A percentile compares a stretch with the other conserved stretches of the same genome.
Conservation (phyloP, 2,797 vertebrate genomes). For the Gymnopithys bicolor region DNA sequence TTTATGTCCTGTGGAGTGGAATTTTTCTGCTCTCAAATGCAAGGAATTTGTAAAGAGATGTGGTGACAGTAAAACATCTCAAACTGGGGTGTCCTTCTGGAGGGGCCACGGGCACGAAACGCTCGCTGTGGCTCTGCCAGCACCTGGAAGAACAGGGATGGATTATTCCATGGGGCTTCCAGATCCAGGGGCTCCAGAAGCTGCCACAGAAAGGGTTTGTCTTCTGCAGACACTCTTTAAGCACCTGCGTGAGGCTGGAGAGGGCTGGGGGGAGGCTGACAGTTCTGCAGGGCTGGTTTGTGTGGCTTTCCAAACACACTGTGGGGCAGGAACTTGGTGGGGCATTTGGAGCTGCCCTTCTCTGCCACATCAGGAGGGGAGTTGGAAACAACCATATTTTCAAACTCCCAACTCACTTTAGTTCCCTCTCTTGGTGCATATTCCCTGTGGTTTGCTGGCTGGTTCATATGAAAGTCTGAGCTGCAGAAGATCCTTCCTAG, state of each 20-base stretch:
- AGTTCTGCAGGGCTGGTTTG: not conserved
- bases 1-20: slow-evolving; percentile 37
- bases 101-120: not conserved
- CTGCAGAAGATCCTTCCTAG: not conserved
- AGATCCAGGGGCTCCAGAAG: not conserved
- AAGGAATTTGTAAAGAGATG: not conserved
- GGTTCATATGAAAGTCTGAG: not conserved
- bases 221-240: not conserved
- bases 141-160: not conserved
- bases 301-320: not conserved
- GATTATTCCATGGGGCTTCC: not conserved
- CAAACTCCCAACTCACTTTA: not conserved
- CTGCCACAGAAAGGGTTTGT: not conserved
- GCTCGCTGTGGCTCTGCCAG: not conserved
- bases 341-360: not conserved
- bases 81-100: not conserved
- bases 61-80: not conserved
- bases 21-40: not conserved
- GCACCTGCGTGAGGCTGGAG: not conserved
- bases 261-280: not conserved
- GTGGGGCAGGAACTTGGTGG: not conserved
- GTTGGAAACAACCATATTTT: not conserved
- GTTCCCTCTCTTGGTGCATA: not conserved
- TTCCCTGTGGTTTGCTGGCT: not conserved
- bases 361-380: not conserved